Evolutionary conservation across 2,797 vertebrate species (phyloP), one percentile per base, ranked within the genome.

Genomic region (Sparus aurata): DNA sequence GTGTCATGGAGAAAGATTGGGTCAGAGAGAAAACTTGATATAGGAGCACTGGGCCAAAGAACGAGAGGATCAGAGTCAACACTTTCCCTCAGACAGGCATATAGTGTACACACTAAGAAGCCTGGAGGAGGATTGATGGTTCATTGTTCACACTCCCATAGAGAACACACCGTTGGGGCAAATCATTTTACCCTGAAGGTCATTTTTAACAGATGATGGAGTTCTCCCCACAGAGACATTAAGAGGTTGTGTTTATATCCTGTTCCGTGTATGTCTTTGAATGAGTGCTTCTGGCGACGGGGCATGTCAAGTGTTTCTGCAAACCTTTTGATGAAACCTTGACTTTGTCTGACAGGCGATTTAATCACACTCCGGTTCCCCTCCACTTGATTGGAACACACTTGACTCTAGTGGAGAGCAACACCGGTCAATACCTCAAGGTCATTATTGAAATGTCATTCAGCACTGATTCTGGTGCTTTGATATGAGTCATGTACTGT

Each of bases 321-420:
- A 62, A 27, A 55, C 47, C 60, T 79, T 52, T 53, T 18, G 27
- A 50, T 67, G 34, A 69, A 85, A 59, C 70, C 75, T 68, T 73
- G 53, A 69, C 62, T 64, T 66, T 69, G 49, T 60, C 77, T 76
- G 47, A 30, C 41, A 9, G 41, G 3, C 41, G 17, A 67, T 65
- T 67, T 53, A 69, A 53, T 79, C 49, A 23, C 54, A 55, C 10
- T 52, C 11, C 9, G 13, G 18, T n/a, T 49, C 53, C 17, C 4
- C 45, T 73, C 49, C 13, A 46, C 17, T 25, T 22, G 43, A 34
- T 67, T 49, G 11, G 20, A 67, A 67, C 23, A 30, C 57, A 46
- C 2, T 11, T 3, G 18, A 6, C 11, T 73, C 2, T 23, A 7
- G 2, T 1, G 41, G 20, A 55, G 25, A 66, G 60, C 12, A 5